These are phyloP conservation scores for Prunella fulvescens DNA, from an alignment of 2,113 vertebrate genomes.

Conservation along the genomic window DNA sequence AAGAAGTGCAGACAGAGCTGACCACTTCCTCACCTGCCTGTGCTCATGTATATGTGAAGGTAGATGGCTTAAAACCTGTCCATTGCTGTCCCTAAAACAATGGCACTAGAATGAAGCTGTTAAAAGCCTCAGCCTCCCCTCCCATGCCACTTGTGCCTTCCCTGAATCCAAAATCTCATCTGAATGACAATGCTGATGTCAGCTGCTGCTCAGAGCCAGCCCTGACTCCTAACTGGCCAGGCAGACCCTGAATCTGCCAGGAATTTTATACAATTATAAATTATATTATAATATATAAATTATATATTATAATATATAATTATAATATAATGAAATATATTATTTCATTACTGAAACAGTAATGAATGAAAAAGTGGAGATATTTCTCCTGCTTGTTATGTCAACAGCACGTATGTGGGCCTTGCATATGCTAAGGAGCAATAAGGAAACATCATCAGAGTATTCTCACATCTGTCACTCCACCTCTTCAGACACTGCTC, in stretches of 20 bases:
- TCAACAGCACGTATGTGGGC: rapidly evolving
- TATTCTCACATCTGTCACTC: neutral
- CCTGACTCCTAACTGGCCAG: neutral
- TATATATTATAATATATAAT: too few species aligned
- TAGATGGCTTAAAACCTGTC: neutral
- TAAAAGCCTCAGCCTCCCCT: rapidly evolving
- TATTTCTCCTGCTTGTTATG: neutral
- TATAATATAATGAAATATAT: too few species aligned
- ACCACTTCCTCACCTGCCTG: neutral
- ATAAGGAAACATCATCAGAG: neutral
- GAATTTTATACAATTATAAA: too few species aligned
- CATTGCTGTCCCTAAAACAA: neutral
- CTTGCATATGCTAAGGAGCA: rapidly evolving
- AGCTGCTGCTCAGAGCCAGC: neutral
- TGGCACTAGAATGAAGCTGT: neutral
- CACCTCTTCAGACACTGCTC: neutral
- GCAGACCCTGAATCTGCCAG: neutral
- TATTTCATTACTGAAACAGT: neutral
- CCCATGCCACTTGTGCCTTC: neutral
- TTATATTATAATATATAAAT: too few species aligned
- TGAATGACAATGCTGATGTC: neutral
- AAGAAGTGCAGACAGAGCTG: neutral
- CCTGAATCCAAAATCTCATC: neutral
- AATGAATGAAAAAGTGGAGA: neutral
- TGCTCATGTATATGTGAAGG: neutral